Base-by-base conservation (phyloP, 2,113 vertebrate genomes). In the Pao palembangensis region DNA sequence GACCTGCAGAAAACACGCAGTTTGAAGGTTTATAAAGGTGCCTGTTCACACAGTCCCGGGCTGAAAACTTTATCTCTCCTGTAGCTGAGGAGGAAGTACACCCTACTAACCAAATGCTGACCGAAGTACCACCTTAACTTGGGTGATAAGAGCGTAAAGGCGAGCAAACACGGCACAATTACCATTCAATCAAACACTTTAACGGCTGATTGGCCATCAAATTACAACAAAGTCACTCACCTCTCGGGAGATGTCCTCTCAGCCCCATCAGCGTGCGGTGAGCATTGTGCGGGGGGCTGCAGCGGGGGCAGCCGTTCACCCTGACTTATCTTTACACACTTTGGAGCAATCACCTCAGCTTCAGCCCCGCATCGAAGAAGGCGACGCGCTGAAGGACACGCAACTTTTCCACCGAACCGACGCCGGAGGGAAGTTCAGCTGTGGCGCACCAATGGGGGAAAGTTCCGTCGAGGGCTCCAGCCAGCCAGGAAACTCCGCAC, bases 351-450 rank as follows among this genome's bases (percentile, higher is more conserved):
- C 68, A 28, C 58, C 13, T 21, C 15, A 23, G 15, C 46, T 21
- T 8, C 19, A 8, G 20, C 17, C 4, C 13, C 16, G 58, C 25
- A 4, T n/a, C 15, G 49, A n/a, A 3, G 56, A 23, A 8, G 44
- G 49, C 10, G 46, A 65, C 60, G 20, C 48, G 58, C 44, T 52
- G 72, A 75, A 61, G 64, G 60, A 71, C 80, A 23, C 5, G 71
- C 18, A 21, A 54, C 38, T 38, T 31, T 51, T 52, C 11, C 71
- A 81, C 58, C 66, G 61, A 72, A 51, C 42, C 10, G 54, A 52
- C 61, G 68, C 31, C 25, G 25, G 25, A 28, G 25, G 25, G 25
- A 28, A 28, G 25, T 28, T 10, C 28, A 49, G 38, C 50, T 25
- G 51, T 41, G 0, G 8, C 11, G 12, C 19, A 6, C 12, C 44